phyloP scores from a whole-genome alignment of 2,888 invertebrate genomes.

The Thera britannica region DNA sequence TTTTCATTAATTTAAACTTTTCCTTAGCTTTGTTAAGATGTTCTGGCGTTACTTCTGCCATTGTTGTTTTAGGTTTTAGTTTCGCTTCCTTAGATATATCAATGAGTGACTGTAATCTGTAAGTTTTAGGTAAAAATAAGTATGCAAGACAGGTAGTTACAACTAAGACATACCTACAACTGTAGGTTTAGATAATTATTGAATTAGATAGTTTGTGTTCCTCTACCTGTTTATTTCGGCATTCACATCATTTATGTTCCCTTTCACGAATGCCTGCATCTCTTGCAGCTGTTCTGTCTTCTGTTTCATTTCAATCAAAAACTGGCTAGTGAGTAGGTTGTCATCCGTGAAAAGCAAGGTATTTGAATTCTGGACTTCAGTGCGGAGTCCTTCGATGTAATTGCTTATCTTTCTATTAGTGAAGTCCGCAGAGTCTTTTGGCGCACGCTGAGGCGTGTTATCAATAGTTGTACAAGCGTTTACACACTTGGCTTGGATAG shows the following conservation, averaged over 20 bases:
- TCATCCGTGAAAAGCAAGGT: slow-evolving; percentile 61
- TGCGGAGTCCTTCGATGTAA: slow-evolving; percentile 64
- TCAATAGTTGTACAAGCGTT: slow-evolving; percentile 63
- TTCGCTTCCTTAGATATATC: slow-evolving; percentile 62
- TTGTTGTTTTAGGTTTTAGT: slow-evolving; percentile 50
- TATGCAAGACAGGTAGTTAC: not conserved
- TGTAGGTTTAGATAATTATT: not conserved
- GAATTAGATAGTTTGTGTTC: not conserved
- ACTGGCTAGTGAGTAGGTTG: slow-evolving; percentile 67
- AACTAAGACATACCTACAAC: too few relatives aligned
- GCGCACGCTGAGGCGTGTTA: slow-evolving; percentile 57
- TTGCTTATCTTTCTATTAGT: slow-evolving; percentile 52
- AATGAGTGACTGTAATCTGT: slow-evolving; percentile 61
- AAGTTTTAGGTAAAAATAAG: slow-evolving; percentile 32
- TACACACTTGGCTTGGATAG: slow-evolving; percentile 57
- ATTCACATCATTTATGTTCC: slow-evolving; percentile 65
- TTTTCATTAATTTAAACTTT: slow-evolving; percentile 64
- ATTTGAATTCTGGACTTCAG: slow-evolving; percentile 60
- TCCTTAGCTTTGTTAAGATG: slow-evolving; percentile 66
- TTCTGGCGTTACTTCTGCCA: slow-evolving; percentile 52
- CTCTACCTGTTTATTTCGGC: slow-evolving; percentile 68
- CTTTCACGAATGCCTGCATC: slow-evolving; percentile 63
- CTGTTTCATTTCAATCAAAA: slow-evolving; percentile 64
- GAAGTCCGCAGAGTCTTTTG: slow-evolving; percentile 51
- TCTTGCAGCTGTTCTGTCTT: slow-evolving; percentile 66